Conservation (phyloP, 2,888 invertebrate genomes). For the Fabriciana adippe region DNA sequence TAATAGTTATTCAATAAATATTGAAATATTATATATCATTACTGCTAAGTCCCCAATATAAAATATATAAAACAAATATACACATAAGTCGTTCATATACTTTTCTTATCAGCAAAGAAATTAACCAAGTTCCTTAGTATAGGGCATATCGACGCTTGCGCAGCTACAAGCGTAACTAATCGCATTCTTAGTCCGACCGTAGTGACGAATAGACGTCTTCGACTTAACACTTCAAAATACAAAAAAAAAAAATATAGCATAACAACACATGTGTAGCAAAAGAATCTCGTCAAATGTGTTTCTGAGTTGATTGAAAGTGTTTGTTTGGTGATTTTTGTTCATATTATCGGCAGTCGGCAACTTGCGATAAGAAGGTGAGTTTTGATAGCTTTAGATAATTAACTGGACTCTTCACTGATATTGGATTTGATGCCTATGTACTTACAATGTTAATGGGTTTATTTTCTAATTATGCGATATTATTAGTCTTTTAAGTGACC, state of each 20-base stretch:
- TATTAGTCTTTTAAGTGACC: not conserved
- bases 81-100: slow-evolving; percentile 27
- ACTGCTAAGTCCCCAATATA: no score
- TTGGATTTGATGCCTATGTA: slow-evolving; percentile 35
- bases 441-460: slow-evolving; percentile 13
- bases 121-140: slow-evolving; percentile 41
- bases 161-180: slow-evolving; percentile 55
- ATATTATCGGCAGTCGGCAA: slow-evolving; percentile 63
- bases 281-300: slow-evolving; percentile 31
- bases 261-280: slow-evolving; percentile 29
- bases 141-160: slow-evolving; percentile 55
- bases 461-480: not conserved
- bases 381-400: slow-evolving; percentile 78
- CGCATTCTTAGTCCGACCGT: slow-evolving; percentile 62
- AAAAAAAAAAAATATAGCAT: slow-evolving; percentile 12
- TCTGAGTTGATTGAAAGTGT: slow-evolving; percentile 50
- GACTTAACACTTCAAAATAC: slow-evolving; percentile 3
- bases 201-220: slow-evolving; percentile 55
- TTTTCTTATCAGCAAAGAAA: slow-evolving; percentile 41
- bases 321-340: slow-evolving; percentile 68
- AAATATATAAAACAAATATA: slow-evolving; percentile 21
- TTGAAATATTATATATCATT: slow-evolving; percentile 19
- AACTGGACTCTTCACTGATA: slow-evolving; percentile 52
- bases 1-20: not conserved
- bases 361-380: slow-evolving; percentile 78